phyloP scores from a whole-genome alignment of 2,113 vertebrate species.

The Struthidea cinerea region DNA sequence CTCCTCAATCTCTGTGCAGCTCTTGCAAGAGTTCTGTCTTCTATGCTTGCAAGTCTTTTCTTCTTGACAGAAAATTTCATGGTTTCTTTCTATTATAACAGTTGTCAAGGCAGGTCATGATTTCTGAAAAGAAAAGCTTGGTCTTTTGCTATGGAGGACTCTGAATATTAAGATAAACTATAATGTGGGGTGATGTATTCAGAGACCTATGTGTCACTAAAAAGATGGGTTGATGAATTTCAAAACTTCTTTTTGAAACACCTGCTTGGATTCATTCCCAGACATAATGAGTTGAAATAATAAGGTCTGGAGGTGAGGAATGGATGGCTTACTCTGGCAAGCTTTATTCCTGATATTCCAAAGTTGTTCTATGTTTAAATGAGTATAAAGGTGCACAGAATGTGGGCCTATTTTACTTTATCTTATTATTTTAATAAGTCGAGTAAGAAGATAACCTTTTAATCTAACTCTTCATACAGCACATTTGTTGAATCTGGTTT shows the following conservation, averaged over 20 bases:
- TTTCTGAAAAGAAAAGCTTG: not conserved
- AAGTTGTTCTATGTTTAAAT: not conserved
- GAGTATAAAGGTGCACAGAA: not conserved
- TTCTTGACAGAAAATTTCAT: not conserved
- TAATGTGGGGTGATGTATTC: not conserved
- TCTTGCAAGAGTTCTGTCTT: not conserved
- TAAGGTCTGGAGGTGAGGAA: not conserved
- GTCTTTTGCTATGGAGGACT: not conserved
- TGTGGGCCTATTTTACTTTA: not conserved
- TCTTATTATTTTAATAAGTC: not conserved
- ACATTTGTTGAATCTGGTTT: not conserved
- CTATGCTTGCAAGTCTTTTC: not conserved
- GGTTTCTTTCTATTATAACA: not conserved
- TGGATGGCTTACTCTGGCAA: not conserved
- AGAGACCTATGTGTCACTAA: not conserved
- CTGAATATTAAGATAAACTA: slow-evolving; percentile 26
- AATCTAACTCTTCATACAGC: not conserved
- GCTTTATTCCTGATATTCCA: not conserved
- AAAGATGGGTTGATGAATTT: not conserved
- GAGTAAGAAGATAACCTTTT: not conserved
- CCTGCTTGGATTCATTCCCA: not conserved
- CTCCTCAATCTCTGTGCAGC: not conserved
- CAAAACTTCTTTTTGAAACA: not conserved
- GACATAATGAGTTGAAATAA: not conserved
- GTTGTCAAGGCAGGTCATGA: not conserved